Base-by-base conservation (phyloP, 2,113 vertebrate genomes). In the Tor tambroides region DNA sequence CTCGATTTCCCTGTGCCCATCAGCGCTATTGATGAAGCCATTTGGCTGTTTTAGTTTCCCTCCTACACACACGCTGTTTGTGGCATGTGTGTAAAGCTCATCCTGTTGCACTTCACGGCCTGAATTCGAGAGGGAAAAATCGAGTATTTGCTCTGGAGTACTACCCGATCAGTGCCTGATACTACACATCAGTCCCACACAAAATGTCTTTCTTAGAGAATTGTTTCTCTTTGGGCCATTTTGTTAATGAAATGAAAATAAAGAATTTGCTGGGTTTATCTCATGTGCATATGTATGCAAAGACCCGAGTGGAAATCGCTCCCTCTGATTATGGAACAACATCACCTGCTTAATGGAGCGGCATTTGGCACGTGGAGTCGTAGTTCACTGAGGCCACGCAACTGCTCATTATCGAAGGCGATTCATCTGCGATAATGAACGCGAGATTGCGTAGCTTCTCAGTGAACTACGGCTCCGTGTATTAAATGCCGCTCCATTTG, bases 1-100 rank as follows among this genome's bases (percentile, higher is more conserved):
- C 41, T 67, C 5, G 30, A 51, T 69, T 51, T 86, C 75, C 76
- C 59, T 54, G 35, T 65, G 59, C 41, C 43, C 76, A 71, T 79
- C 76, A 86, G 43, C 14, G 15, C 43, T 28, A 85, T 63, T 85
- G 83, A 85, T 85, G 72, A 77, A 76, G 72, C 26, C 54, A 77
- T 85, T 85, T 74, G 71, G 21, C 65, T 67, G 56, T 75, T 67
- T 85, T 77, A 77, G 46, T 54, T 35, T 79, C 28, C 32, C 43
- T 51, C 43, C 75, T 35, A 49, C 84, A 86, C 76, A 71, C 41
- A 35, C 28, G 19, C 80, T 83, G 38, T 49, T 49, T 69, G 63
- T 63, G 23, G n/a, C 41, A 69, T 81, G 79, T 65, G 35, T 69
- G 63, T 51, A 69, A 69, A 69, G 17, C 80, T 21, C 61, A 19